These are phyloP conservation scores for Berghia stephanieae DNA, from an alignment of 1,140 invertebrate species.

Conservation along the genomic window DNA sequence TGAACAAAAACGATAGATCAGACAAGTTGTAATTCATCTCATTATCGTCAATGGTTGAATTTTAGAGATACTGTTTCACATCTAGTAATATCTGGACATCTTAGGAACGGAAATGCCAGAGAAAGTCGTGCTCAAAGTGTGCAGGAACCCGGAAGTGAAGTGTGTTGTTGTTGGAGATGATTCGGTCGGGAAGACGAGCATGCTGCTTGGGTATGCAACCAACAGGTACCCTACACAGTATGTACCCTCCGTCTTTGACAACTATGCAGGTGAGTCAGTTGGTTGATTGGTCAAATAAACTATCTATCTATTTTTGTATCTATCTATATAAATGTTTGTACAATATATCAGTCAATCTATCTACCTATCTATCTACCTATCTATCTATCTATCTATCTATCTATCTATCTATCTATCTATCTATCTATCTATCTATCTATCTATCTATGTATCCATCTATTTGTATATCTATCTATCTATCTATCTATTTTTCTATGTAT, in stretches of 20 bases:
- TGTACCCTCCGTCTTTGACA: slow-evolving; percentile 53
- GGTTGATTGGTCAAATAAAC: not conserved
- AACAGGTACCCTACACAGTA: slow-evolving; percentile 50
- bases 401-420: not conserved
- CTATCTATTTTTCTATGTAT: too few species aligned
- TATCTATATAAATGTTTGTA: too few species aligned
- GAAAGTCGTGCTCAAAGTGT: not conserved
- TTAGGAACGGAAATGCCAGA: slow-evolving; percentile 15
- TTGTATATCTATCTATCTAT: too few species aligned
- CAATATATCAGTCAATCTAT: too few species aligned
- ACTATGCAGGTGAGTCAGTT: slow-evolving; percentile 44
- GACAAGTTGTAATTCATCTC: too few species aligned
- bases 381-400: too few species aligned
- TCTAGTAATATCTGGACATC: not conserved
- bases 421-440: not conserved
- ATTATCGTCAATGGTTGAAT: slow-evolving; percentile 4
- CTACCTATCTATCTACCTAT: too few species aligned
- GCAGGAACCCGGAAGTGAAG: slow-evolving; percentile 26
- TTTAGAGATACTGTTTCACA: not conserved
- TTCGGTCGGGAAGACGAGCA: slow-evolving; percentile 49
- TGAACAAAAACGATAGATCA: too few species aligned
- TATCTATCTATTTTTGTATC: too few species aligned
- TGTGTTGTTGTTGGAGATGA: slow-evolving; percentile 56
- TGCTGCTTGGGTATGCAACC: slow-evolving; percentile 56
- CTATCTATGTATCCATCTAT: too few species aligned